A percentile compares a stretch with the other conserved stretches of the same genome.
phyloP scores from a whole-genome alignment of 2,113 vertebrate genomes.

The Eolophus roseicapilla region DNA sequence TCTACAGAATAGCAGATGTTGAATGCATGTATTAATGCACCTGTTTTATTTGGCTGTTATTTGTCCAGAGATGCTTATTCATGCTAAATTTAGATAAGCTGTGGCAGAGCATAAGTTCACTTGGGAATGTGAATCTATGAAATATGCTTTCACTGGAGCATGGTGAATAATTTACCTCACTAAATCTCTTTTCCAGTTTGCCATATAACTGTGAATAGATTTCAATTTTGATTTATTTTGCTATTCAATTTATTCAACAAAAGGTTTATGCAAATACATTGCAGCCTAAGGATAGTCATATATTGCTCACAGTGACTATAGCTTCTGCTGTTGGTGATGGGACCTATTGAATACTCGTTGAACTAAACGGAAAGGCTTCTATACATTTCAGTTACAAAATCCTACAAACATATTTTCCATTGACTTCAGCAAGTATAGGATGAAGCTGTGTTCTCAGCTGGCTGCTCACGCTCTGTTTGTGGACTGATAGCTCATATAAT shows the following conservation, averaged over 20 bases:
- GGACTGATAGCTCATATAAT: background rate
- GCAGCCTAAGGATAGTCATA: constrained; percentile 32
- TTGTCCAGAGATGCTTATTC: constrained; percentile 54
- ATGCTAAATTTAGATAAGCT: constrained; percentile 44
- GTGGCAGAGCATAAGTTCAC: constrained; percentile 33
- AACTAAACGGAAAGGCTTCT: background rate
- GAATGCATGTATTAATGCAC: constrained; percentile 16
- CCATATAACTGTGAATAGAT: constrained; percentile 61
- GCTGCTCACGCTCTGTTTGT: too few relatives aligned
- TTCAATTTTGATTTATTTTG: constrained; percentile 66
- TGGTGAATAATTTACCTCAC: constrained; percentile 60
- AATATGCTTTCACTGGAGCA: constrained; percentile 51
- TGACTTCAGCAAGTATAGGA: background rate
- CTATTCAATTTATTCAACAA: constrained; percentile 60
- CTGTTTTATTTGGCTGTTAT: constrained; percentile 45
- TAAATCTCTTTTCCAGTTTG: constrained; percentile 58
- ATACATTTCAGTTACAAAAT: background rate
- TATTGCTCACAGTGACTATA: background rate
- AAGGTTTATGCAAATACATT: constrained; percentile 61
- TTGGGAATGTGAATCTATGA: constrained; percentile 51
- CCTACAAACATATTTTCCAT: background rate
- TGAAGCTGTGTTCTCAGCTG: background rate
- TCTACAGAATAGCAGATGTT: constrained; percentile 24
- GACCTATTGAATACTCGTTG: background rate
- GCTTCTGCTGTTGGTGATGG: background rate